Base-by-base conservation (phyloP, 1,140 invertebrate species). In the Drosophila baimaii region DNA sequence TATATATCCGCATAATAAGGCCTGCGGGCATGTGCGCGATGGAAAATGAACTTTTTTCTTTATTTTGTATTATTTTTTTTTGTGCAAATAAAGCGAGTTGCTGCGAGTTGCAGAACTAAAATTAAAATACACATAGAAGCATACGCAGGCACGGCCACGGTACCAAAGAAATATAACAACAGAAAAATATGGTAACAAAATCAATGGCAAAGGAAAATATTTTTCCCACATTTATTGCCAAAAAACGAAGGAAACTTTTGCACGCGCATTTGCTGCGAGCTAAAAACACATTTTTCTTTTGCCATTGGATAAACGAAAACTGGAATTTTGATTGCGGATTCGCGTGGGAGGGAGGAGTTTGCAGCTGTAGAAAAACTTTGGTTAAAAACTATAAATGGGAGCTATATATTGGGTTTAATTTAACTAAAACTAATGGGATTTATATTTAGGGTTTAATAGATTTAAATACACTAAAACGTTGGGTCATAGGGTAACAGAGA, bases 71-170 rank as follows among this genome's bases (percentile, higher is more conserved):
- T n/a, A n/a, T 33, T 15, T 17, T n/a, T 25, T 25, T 52, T 21
- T n/a, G 21, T 8, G 25, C 19, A 59, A 52, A 46, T 27, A 51
- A 59, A 54, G 76, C 35, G 31, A 33, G 12, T 13, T 33, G 31
- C 3, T 15, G 21, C 52, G 52, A 51, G 31, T 68, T 58, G 29
- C 41, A 33, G 41, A 61, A 64, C 68, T 43, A 44, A 66, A 81
- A 85, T 74, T 73, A 77, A 77, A 81, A 77, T 41, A 61, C 54
- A 77, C 73, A 62, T 43, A 27, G 29, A 27, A 49, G 5, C 17
- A 29, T 49, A 49, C 21, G 43, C 43, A 46, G 7, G n/a, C n/a
- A n/a, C 27, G 25, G 55, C 23, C 29, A 13, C 49, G 49, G 29
- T 33, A 4, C 25, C 27, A 46, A 46, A 46, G 39, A 25, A 46